phyloP scores from a whole-genome alignment of 2,113 vertebrate genomes.

The Corapipo altera region DNA sequence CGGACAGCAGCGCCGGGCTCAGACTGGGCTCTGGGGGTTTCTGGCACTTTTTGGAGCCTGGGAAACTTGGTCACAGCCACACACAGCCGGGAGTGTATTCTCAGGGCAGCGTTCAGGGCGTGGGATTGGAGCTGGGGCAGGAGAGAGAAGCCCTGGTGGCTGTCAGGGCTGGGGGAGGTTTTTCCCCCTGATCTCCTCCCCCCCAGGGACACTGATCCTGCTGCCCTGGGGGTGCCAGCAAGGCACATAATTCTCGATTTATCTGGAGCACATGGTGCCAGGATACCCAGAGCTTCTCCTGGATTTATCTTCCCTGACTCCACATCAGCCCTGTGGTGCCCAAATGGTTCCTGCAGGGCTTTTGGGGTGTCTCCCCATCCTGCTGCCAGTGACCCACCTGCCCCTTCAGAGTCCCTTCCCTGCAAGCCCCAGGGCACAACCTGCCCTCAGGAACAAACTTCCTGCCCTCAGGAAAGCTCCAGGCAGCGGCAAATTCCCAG shows the following conservation, averaged over 20 bases:
- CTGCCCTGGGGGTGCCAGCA: neutral
- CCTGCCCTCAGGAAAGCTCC: neutral
- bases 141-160: neutral
- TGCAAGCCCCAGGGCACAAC: neutral
- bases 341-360: neutral
- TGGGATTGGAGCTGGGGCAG: neutral
- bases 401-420: neutral
- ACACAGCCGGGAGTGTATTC: neutral
- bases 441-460: neutral
- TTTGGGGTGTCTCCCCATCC: neutral
- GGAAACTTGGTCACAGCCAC: neutral
- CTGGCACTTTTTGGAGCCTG: neutral
- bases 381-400: neutral
- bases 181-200: neutral
- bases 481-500: fast-evolving
- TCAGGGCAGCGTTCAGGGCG: neutral
- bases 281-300: neutral
- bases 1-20: neutral
- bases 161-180: neutral
- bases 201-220: neutral
- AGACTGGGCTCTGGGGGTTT: neutral
- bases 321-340: neutral
- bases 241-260: neutral
- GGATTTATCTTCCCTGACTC: neutral
- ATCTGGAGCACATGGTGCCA: neutral